Evolutionary conservation across 2,113 vertebrate genomes (phyloP), one percentile per base, ranked within the genome.

Genomic region (Cervus canadensis): DNA sequence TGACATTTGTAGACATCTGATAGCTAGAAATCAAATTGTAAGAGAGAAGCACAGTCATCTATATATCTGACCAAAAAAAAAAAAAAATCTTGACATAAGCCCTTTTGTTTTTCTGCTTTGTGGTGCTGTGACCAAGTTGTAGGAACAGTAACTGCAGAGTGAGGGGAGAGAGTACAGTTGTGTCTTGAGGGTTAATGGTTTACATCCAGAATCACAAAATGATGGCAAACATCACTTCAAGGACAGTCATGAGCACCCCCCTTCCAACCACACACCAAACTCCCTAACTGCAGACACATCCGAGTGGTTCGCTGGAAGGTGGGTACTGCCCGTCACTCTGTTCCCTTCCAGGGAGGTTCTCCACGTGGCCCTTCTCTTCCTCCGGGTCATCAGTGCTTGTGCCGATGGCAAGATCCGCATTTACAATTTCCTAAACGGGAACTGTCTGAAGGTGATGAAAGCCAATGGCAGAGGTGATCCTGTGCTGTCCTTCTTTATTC

Each of bases 331-430:
- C 28, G 3, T 59, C 19, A 11, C 40, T 93, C 82, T 94, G 71
- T 94, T 94, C 54, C 45, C 64, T 97, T 93, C 64, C 98, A 99
- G 99, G 98, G 99, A 99, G 91, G 99, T 99, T 0, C 98, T 99
- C n/a, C 98, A 99, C 1, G 93, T 99, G 98, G 98, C 98, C 16
- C 98, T 99, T 56, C 94, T 99, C 56, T 99, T 99, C 96, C 99
- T 99, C 74, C 97, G 99, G 33, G 99, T 99, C 48, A 94, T 99
- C 98, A 99, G 99, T 0, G 99, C 99, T 95, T 99, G 99, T n/a
- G 98, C 97, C 2, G 99, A 99, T 0, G 99, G 99, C 57, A 99
- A 99, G 98, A 99, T 99, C 89, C 99, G 99, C 7, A 98, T 99
- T 59, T 99, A 99, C 89, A 99, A 98, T 95, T 99, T 99, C 96